Conservation (phyloP, 2,113 vertebrate species). For the Strix uralensis region DNA sequence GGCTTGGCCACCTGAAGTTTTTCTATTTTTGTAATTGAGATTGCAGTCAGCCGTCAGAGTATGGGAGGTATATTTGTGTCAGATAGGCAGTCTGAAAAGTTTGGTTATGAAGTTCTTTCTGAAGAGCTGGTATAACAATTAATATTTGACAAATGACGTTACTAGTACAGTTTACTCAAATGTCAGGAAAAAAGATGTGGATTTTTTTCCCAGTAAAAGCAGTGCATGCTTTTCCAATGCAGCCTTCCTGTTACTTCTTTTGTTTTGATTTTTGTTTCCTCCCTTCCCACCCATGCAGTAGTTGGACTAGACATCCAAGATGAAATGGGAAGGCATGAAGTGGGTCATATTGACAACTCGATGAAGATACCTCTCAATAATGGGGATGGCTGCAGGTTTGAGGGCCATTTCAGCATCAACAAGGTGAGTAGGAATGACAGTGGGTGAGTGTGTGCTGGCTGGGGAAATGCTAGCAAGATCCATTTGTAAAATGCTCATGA, state of each 20-base stretch:
- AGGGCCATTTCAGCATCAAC: slow-evolving; percentile 96
- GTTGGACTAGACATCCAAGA: slow-evolving; percentile 98
- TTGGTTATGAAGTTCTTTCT: background rate
- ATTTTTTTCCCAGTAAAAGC: background rate
- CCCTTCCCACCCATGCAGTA: slow-evolving; percentile 72
- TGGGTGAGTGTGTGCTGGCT: background rate
- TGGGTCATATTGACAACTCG: slow-evolving; percentile 97
- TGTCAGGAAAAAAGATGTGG: background rate
- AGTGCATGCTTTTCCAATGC: background rate
- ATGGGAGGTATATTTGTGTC: background rate
- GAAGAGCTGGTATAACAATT: background rate
- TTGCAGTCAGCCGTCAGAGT: background rate
- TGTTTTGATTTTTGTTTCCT: background rate
- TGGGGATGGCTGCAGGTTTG: slow-evolving; percentile 92
- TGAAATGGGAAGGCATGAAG: slow-evolving; percentile 98
- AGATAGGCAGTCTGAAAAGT: background rate
- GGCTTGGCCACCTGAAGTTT: background rate
- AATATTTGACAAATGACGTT: background rate
- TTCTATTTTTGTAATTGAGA: background rate
- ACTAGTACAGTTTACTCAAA: background rate
- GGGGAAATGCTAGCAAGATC: background rate
- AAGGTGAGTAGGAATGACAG: slow-evolving; percentile 78
- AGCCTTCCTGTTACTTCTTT: background rate
- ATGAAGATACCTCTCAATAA: slow-evolving; percentile 93
- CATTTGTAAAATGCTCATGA: background rate